Percentiles rank a stretch among this genome's conserved stretches.
Conservation (phyloP, 2,888 invertebrate genomes). For the Stramonita haemastoma region DNA sequence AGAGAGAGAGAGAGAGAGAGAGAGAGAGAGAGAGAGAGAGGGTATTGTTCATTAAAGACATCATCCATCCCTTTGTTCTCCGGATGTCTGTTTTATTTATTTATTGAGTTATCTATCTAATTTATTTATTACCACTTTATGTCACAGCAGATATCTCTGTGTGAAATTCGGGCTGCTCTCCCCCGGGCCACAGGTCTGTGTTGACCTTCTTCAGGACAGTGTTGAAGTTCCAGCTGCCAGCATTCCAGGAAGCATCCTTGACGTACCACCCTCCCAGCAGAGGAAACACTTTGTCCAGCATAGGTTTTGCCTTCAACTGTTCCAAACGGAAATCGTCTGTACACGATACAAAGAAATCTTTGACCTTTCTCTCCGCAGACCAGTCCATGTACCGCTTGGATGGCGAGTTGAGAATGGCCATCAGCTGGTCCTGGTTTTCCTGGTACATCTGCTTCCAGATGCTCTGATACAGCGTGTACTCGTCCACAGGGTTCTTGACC, state of each 20-base stretch:
- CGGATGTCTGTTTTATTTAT: too few species aligned
- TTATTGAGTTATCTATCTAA: too few species aligned
- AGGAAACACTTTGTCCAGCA: constrained; percentile 59
- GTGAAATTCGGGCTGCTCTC: too few species aligned
- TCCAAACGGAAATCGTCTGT: constrained; percentile 73
- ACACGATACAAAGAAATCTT: constrained; percentile 82
- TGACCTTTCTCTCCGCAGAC: constrained; percentile 81
- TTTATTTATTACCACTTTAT: too few species aligned
- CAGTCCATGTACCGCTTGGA: constrained; percentile 55
- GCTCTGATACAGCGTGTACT: constrained; percentile 54
- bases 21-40: too few species aligned
- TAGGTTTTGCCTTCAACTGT: constrained; percentile 57
- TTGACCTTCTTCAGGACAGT: constrained; percentile 60
- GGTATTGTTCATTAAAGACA: too few species aligned
- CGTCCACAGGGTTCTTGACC: constrained; percentile 60
- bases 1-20: too few species aligned
- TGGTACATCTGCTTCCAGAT: constrained; percentile 59
- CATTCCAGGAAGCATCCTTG: constrained; percentile 58
- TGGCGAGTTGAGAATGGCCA: constrained; percentile 56
- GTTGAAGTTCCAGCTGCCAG: constrained; percentile 59
- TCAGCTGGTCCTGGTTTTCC: constrained; percentile 63
- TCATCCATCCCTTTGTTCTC: too few species aligned
- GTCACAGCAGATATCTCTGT: too few species aligned
- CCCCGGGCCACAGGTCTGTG: constrained; percentile 67
- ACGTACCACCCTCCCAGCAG: constrained; percentile 68